Evolutionary conservation across 2,113 vertebrate species (phyloP), one percentile per base, ranked within the genome.

Genomic region (Motacilla tschutschensis): DNA sequence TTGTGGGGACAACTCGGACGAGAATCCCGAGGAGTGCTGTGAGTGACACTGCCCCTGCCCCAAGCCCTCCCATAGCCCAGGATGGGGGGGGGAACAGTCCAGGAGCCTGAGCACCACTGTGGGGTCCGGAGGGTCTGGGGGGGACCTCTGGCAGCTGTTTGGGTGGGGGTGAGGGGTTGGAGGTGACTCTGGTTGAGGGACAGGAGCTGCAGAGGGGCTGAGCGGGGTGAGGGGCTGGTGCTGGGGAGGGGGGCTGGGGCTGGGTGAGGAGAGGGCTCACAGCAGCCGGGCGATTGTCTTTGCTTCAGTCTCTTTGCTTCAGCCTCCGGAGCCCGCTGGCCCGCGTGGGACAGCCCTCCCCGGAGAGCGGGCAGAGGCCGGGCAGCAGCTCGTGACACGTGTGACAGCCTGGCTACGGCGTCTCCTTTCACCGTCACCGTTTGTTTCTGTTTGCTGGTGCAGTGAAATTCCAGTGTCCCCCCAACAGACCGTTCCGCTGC

Each of bases 1-100:
- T 93, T 99, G 99, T 2, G 99, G 99, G 5, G 99, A 99, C 94
- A 99, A 99, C 94, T 99, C 99, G 0, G 99, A 99, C 0, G 99
- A 99, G 88, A 99, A 98, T 76, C 98, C 98, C 0, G 98, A 99
- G 35, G 96, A 98, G 88, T 99, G 99, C 95, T 96, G 99, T 99
- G 92, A 98, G 98, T 96, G 72, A 65, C 6, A 2, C 35, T 1
- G 51, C 70, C 57, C 25, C 33, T 28, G 47, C 40, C 47, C 46
- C 4, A 1, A 53, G 38, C 50, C 19, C 40, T 9, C 22, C 8
- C 22, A 4, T 6, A 12, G 17, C 43, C 31, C 0, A 0, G 60
- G 2, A 6, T 3, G 16, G 18, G 31, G 26, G 15, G 40, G n/a
- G n/a, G n/a, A n/a, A 8, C 62, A 29, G 6, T 58, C 58, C 51